phyloP scores from a whole-genome alignment of 2,888 invertebrate species.

The Hyppa rectilinea region DNA sequence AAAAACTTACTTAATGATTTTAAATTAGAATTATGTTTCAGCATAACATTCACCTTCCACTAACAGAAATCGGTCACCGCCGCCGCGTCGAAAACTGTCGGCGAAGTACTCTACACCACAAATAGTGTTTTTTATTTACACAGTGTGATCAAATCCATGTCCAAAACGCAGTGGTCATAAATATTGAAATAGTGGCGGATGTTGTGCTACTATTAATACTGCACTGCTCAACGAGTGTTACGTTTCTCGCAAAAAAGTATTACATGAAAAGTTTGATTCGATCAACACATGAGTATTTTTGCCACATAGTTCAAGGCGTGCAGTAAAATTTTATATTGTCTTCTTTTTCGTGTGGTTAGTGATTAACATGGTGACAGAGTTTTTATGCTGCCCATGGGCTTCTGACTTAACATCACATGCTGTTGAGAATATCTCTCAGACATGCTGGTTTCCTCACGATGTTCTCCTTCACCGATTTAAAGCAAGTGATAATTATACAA shows the following conservation, averaged over 20 bases:
- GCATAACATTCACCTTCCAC: no score
- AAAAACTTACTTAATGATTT: background rate
- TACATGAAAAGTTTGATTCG: background rate
- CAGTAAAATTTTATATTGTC: background rate
- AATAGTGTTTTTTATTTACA: slow-evolving; percentile 26
- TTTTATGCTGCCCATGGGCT: no score
- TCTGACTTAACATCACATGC: no score
- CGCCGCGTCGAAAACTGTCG: no score
- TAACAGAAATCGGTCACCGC: background rate
- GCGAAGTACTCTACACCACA: background rate
- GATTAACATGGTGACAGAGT: no score
- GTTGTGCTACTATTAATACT: slow-evolving; percentile 10
- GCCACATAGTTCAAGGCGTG: background rate
- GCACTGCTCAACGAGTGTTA: background rate
- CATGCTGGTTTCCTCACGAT: no score
- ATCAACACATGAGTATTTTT: background rate
- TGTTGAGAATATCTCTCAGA: no score
- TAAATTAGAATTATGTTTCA: background rate
- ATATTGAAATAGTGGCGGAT: slow-evolving; percentile 35
- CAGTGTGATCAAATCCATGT: slow-evolving; percentile 39
- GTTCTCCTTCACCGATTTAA: no score
- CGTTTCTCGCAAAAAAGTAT: slow-evolving; percentile 4
- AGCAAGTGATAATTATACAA: no score
- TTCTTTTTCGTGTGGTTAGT: no score
- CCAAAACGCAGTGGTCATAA: slow-evolving; percentile 21